phyloP scores from a whole-genome alignment of 2,113 vertebrate species.

The Nesoenas mayeri region DNA sequence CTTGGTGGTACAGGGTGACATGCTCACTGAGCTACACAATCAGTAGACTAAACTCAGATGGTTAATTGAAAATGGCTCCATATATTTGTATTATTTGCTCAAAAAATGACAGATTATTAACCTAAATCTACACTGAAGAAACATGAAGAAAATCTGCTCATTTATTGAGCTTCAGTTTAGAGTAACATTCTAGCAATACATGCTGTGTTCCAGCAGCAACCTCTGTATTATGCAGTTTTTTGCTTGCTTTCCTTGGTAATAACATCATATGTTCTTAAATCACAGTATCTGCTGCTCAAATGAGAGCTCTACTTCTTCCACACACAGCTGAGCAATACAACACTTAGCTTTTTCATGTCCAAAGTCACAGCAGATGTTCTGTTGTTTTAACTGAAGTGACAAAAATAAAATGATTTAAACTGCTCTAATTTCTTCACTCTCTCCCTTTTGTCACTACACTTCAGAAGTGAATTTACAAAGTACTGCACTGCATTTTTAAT shows the following conservation, averaged over 20 bases:
- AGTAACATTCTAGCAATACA: neutral
- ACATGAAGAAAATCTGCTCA: neutral
- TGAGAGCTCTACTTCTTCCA: neutral
- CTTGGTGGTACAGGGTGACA: neutral
- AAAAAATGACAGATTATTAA: neutral
- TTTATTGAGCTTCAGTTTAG: neutral
- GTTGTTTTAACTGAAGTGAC: conserved; percentile 8
- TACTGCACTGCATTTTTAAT: conserved; percentile 1
- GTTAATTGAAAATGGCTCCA: neutral
- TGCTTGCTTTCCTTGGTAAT: neutral
- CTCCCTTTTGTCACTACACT: neutral
- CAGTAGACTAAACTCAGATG: neutral
- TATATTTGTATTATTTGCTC: neutral
- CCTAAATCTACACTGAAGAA: neutral
- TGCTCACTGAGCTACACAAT: accelerated
- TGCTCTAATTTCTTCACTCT: neutral
- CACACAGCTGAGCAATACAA: neutral
- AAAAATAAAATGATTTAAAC: neutral
- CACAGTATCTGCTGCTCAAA: neutral
- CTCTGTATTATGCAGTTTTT: neutral
- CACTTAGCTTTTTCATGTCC: neutral
- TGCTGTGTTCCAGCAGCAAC: neutral
- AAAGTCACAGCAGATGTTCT: neutral
- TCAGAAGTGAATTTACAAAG: conserved; percentile 11
- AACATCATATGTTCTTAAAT: neutral